Conservation (phyloP, 2,888 invertebrate species). For the Carpatolechia fugitivella region DNA sequence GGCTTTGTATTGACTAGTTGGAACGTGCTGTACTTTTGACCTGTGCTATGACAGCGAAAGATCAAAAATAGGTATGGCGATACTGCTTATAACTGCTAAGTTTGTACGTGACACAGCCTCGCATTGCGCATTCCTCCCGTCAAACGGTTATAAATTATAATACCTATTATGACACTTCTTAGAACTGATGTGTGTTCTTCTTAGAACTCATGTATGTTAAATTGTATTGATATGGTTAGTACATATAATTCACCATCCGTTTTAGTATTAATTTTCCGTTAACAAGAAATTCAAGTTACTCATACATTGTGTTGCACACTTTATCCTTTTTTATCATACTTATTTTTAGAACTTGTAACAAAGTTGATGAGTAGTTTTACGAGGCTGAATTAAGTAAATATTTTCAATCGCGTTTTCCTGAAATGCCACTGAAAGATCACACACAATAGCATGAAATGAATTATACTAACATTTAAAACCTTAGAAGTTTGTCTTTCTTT, state of each 20-base stretch:
- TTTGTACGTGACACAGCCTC: constrained; percentile 31
- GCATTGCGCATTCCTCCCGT: constrained; percentile 17
- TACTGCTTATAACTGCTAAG: constrained; percentile 28
- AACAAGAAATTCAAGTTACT: neutral
- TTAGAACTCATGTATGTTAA: no score
- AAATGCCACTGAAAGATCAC: no score
- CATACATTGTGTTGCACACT: no score
- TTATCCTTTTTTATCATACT: neutral
- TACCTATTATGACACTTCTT: neutral
- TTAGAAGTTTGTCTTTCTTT: no score
- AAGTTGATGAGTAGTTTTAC: no score
- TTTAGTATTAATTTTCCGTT: neutral
- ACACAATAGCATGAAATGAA: no score
- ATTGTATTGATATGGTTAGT: no score
- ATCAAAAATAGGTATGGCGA: constrained; percentile 33
- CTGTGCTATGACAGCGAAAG: constrained; percentile 20
- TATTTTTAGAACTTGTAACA: neutral
- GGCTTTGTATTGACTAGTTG: neutral
- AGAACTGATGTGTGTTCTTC: no score
- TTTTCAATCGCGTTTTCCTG: no score
- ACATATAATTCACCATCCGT: no score
- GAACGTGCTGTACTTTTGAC: neutral
- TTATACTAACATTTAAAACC: no score
- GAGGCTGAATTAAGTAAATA: no score
- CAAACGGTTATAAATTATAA: neutral